These are phyloP conservation scores for Lepidotrigona ventralis DNA, from an alignment of 1,140 invertebrate genomes.

Conservation along the genomic window DNA sequence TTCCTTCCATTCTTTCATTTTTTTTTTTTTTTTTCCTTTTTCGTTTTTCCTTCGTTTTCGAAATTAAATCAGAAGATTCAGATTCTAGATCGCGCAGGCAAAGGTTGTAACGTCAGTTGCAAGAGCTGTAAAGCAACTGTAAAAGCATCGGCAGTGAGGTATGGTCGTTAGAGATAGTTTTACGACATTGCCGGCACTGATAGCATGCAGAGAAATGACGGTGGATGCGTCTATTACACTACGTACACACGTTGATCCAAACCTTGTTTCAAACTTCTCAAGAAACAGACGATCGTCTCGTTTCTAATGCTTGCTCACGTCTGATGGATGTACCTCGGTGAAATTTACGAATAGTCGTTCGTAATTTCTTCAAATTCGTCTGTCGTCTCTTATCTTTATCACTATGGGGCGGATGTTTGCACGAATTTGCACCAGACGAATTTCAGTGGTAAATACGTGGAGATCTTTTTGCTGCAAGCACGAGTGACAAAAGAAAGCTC, in stretches of 20 bases:
- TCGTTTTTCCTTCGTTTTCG: neutral
- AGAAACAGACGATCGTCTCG: neutral
- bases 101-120: slow-evolving; percentile 22
- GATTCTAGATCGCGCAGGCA: neutral
- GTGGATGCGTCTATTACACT: too few relatives aligned
- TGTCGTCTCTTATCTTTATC: neutral
- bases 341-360: too few relatives aligned
- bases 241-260: too few relatives aligned
- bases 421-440: neutral
- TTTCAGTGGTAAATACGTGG: too few relatives aligned
- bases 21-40: neutral
- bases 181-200: slow-evolving; percentile 31
- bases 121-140: slow-evolving; percentile 2
- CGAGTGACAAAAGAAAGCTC: neutral
- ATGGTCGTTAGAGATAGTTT: slow-evolving; percentile 39
- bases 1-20: neutral
- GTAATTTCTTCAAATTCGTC: neutral
- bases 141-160: slow-evolving; percentile 19
- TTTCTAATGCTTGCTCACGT: neutral
- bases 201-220: slow-evolving; percentile 7
- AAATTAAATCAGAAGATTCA: neutral
- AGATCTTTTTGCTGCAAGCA: too few relatives aligned
- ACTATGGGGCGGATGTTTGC: too few relatives aligned
- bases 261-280: neutral
- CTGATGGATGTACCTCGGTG: neutral